Evolutionary conservation across 2,888 invertebrate genomes (phyloP), one percentile per base, ranked within the genome.

Genomic region (Galeopsomyia nigrocyanea): DNA sequence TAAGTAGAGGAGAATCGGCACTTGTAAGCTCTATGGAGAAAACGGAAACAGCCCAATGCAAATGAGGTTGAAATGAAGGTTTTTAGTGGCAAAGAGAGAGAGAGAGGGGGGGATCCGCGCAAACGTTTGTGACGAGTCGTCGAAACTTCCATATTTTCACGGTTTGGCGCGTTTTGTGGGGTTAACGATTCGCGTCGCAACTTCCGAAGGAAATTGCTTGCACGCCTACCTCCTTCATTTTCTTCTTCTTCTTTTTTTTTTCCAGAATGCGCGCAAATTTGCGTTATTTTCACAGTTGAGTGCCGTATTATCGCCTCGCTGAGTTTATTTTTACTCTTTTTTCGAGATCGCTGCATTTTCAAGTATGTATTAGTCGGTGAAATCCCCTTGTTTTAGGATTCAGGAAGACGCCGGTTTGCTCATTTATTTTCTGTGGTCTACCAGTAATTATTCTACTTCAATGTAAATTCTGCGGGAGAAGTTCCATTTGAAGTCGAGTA

Each of bases 131-230:
- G 62, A 17, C 56, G 53, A 46, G 56, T 31, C 22, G 57, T 50
- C 57, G 66, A 60, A 61, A 66, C 70, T 64, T 76, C 78, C 77
- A 79, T 80, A 80, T 81, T 82, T 82, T 81, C 82, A 82, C 80
- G 82, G 80, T 74, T 79, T 80, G 80, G 71, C 80, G 79, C 77
- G 79, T 73, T 79, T 79, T 78, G 78, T 17, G 51, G 46, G 67
- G 58, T 70, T 71, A 71, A 74, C 74, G 70, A 74, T 64, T 74
- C 71, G 71, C 53, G 16, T 70, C 67, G 3, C 53, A 74, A 67
- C 60, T 74, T 67, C 58, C 58, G 61, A 50, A 71, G 70, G 67
- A 67, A 71, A 71, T 67, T 74, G 51, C 66, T 49, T 9, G 9
- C 46, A 26, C 63, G 31, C 16, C 50, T 21, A 22, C 17, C 58